These are phyloP conservation scores for Ophion ellenae DNA, from an alignment of 2,888 invertebrate genomes.

Conservation along the genomic window DNA sequence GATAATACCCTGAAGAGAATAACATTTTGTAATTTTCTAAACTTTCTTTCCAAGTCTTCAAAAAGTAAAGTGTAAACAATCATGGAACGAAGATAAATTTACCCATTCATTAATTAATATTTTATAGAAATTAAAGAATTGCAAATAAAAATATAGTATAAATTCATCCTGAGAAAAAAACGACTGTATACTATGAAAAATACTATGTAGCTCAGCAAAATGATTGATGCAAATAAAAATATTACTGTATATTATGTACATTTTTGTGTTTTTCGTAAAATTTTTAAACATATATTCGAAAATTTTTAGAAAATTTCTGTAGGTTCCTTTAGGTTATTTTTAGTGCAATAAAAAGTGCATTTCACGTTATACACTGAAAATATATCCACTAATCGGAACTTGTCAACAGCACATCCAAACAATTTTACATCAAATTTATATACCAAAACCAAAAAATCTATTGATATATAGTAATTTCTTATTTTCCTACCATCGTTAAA, in stretches of 20 bases:
- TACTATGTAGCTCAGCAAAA: too few species aligned
- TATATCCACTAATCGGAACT: neutral
- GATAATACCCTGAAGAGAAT: neutral
- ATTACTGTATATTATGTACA: neutral
- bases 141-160: neutral
- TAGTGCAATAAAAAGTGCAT: neutral
- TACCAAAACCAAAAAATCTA: neutral
- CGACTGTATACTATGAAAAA: neutral
- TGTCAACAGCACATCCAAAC: neutral
- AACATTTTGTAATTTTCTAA: neutral
- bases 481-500: conserved; percentile 10
- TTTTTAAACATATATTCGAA: neutral
- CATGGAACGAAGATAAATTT: neutral
- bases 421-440: neutral
- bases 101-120: neutral
- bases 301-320: neutral
- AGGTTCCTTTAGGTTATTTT: neutral
- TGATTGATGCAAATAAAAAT: too few species aligned
- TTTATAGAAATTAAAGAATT: neutral
- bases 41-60: neutral
- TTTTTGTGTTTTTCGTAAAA: neutral
- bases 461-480: neutral
- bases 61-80: neutral
- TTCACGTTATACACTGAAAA: neutral
- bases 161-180: neutral